phyloP scores from a whole-genome alignment of 53 echinoderm and acorn worm genomes.

The Holothuria leucospilota region DNA sequence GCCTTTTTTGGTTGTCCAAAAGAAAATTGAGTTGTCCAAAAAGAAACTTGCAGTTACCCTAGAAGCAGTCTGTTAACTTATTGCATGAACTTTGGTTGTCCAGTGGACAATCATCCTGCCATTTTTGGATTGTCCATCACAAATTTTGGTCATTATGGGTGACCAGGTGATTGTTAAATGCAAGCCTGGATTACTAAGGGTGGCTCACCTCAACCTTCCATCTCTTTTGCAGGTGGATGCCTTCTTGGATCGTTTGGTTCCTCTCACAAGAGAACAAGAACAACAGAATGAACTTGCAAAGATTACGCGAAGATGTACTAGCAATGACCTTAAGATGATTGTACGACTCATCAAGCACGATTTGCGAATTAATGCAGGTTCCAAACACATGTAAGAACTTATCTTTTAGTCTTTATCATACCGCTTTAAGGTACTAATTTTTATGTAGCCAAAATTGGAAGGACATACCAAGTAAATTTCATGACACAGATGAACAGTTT shows the following conservation, averaged over 20 bases:
- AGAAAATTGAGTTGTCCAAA: no score
- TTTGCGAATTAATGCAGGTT: slow-evolving; percentile 94
- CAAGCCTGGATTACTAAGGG: no score
- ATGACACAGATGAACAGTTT: no score
- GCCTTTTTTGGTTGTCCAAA: no score
- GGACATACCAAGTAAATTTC: no score
- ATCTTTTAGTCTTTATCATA: not conserved
- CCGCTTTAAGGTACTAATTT: not conserved
- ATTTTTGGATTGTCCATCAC: no score
- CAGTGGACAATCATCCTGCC: no score
- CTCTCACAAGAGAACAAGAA: slow-evolving; percentile 77
- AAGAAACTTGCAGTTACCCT: no score
- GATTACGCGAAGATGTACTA: slow-evolving; percentile 82
- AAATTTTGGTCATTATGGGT: no score
- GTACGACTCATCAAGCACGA: slow-evolving; percentile 96
- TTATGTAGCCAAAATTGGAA: not conserved
- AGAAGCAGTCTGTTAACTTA: no score
- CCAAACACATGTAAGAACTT: slow-evolving; percentile 95
- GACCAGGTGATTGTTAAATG: no score
- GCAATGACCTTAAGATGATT: slow-evolving; percentile 95
- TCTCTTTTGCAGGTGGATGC: slow-evolving; percentile 74
- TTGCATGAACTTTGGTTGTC: no score
- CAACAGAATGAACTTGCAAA: slow-evolving; percentile 85
- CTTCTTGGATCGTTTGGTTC: slow-evolving; percentile 77
- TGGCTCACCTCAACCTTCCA: not conserved